Evolutionary conservation across 2,113 vertebrate genomes (phyloP).

Genomic region (Lamprologus speciosus): DNA sequence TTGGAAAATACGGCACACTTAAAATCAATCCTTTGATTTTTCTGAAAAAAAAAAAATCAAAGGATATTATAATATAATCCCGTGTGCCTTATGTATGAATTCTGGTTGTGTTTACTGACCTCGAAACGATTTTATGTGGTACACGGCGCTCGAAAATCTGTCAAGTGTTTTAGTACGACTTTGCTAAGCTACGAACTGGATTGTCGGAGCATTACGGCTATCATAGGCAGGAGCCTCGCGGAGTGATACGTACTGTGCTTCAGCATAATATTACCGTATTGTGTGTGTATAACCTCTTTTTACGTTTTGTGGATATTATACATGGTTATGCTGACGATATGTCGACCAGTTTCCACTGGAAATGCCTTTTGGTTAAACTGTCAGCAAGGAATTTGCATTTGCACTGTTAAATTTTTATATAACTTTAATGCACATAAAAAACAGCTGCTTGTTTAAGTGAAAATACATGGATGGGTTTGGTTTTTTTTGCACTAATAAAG

Average conservation of each 20-base stretch:
- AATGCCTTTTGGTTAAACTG: not conserved
- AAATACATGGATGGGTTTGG: too few species aligned
- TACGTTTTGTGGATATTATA: not conserved
- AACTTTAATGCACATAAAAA: not conserved
- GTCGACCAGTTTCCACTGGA: not conserved
- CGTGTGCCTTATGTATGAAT: not conserved
- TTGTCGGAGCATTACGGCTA: rapidly evolving
- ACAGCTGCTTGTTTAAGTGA: too few species aligned
- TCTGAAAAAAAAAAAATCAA: not conserved
- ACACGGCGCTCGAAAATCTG: not conserved
- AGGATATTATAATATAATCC: not conserved
- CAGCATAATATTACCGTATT: not conserved
- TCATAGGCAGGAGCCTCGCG: rapidly evolving
- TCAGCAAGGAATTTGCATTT: not conserved
- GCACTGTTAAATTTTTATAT: not conserved
- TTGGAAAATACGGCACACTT: not conserved
- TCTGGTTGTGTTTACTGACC: not conserved
- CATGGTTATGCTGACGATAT: not conserved
- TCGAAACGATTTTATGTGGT: rapidly evolving
- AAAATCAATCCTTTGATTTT: not conserved
- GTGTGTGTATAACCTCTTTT: not conserved
- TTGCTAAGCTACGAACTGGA: not conserved
- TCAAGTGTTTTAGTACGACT: rapidly evolving
- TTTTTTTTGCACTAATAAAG: not conserved
- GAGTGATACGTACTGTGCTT: not conserved